Evolutionary conservation across 2,888 invertebrate genomes (phyloP), one percentile per base, ranked within the genome.

Genomic region (Ennomos erosarius): DNA sequence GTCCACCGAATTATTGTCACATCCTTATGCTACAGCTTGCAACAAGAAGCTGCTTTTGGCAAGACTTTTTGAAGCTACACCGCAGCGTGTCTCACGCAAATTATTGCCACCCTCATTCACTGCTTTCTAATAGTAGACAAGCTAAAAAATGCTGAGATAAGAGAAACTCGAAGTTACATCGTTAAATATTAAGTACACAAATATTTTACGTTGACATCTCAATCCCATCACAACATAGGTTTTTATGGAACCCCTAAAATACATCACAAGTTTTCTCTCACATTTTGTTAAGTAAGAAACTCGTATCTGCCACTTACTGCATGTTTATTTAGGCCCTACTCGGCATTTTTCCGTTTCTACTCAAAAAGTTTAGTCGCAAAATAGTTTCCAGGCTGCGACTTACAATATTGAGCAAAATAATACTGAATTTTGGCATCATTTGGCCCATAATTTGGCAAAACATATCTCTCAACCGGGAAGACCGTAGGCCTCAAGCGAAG

Each of bases 401-500:
- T 54, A 56, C 58, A 48, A 65, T 62, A 46, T 86, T 88, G 86
- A 87, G 87, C 87, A 87, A 84, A 81, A 65, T 48, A 75, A 76
- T 64, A 68, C 68, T 71, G 68, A 64, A 49, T 73, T 83, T 85
- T 82, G 84, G 82, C 81, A 73, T 73, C 71, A 76, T 90, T 90
- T 89, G 89, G 89, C 88, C 84, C 75, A 71, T 72, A 70, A 68
- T 85, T 87, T 87, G 89, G 89, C 89, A 87, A 87, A 88, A 72
- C 62, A 83, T 79, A 69, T 65, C 66, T 74, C 78, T 68, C 67
- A 62, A 76, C 71, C 78, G 78, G 87, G 86, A 88, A 90, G 88
- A 90, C 89, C 81, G 78, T 80, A 80, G 87, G 85, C 84, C 83
- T 81, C 80, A 88, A 90, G 90, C 90, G 82, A 90, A 90, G 90